Evolutionary conservation across 1,140 invertebrate genomes (phyloP).

Genomic region (Brachystomella parvula): DNA sequence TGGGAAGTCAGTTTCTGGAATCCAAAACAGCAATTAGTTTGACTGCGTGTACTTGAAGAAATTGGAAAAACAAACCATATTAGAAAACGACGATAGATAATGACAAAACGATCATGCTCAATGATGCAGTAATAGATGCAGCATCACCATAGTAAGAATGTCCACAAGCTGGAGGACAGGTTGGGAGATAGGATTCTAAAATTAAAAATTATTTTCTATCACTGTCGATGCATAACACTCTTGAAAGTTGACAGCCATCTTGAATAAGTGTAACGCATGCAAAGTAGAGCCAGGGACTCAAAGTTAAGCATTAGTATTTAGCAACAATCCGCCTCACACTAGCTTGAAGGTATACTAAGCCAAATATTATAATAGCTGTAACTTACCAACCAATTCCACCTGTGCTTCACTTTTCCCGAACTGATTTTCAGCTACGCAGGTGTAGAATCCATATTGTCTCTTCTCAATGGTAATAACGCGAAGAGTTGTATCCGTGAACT

Average conservation of each 20-base stretch:
- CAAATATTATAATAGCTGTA: not conserved
- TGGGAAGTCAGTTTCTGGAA: not conserved
- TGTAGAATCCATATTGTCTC: constrained; percentile 67
- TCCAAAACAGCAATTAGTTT: not conserved
- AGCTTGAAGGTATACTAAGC: not conserved
- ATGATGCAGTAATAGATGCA: not conserved
- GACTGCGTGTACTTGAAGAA: not conserved
- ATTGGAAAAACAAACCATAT: not conserved
- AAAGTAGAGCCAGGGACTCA: not conserved
- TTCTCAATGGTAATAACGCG: constrained; percentile 85
- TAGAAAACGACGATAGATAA: not conserved
- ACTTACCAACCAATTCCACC: constrained; percentile 75
- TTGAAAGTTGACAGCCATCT: not conserved
- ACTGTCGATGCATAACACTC: not conserved
- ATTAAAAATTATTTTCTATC: not conserved
- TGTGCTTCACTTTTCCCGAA: constrained; percentile 66
- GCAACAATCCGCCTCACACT: too few species aligned
- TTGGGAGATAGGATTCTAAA: constrained; percentile 6
- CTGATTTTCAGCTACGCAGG: constrained; percentile 79
- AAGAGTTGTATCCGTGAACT: constrained; percentile 80
- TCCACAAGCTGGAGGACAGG: constrained; percentile 14
- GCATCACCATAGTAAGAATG: constrained; percentile 11
- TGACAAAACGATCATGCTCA: constrained; percentile 6
- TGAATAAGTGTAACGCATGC: not conserved
- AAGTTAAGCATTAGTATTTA: too few species aligned